These are phyloP conservation scores for Papilio polyxenes DNA, from an alignment of 1,140 invertebrate genomes.

Conservation along the genomic window DNA sequence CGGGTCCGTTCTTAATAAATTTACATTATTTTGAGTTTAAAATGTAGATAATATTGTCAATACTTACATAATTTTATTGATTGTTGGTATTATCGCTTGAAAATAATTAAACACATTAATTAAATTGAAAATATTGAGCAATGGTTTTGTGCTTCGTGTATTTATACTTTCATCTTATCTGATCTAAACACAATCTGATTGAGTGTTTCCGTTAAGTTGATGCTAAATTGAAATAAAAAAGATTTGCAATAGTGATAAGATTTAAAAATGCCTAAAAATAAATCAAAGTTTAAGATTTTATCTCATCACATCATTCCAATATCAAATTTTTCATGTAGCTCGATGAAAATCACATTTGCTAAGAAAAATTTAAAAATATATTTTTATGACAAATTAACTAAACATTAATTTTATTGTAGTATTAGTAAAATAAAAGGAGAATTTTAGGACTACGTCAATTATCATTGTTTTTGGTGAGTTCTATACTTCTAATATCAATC, in stretches of 20 bases:
- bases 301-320: neutral
- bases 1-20: too few species aligned
- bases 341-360: neutral
- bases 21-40: constrained; percentile 20
- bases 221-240: constrained; percentile 16
- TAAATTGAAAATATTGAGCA: neutral
- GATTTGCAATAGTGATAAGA: constrained; percentile 11
- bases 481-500: too few species aligned
- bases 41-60: neutral
- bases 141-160: neutral
- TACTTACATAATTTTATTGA: constrained; percentile 18
- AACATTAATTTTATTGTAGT: too few species aligned
- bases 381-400: neutral
- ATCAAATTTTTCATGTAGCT: neutral
- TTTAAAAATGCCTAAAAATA: constrained; percentile 21
- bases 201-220: neutral
- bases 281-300: neutral
- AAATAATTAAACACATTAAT: neutral
- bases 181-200: constrained; percentile 25
- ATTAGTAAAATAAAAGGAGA: too few species aligned
- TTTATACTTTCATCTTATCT: constrained; percentile 20
- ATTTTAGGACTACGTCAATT: too few species aligned
- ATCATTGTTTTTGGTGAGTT: too few species aligned
- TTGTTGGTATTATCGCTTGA: constrained; percentile 2
- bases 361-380: neutral